Base-by-base conservation (phyloP, 2,113 vertebrate species). In the Tauraco erythrolophus region DNA sequence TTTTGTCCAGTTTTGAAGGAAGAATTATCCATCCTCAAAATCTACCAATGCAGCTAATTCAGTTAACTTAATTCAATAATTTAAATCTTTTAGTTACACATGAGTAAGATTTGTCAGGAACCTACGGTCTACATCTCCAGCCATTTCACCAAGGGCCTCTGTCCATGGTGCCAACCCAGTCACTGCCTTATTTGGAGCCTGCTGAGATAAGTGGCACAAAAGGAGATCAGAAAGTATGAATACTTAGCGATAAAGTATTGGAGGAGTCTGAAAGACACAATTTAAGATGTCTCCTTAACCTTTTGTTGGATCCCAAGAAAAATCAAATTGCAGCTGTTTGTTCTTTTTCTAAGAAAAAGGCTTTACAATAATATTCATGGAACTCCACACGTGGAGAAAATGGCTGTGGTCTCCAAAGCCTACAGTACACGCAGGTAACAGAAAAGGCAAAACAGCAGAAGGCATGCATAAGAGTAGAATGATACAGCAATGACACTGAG, bases 121-220 rank as follows among this genome's bases (percentile, higher is more conserved):
- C 1, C 8, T 14, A 25, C 3, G 1, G 39, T 19, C 37, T 72
- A n/a, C 39, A 51, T 7, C 27, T 45, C 13, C n/a, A 30, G 51
- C 15, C 16, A 37, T 71, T 53, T 69, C 48, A 56, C 1, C 39
- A 9, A 18, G 53, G 19, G 31, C 33, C 75, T 94, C 92, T 97
- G 86, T 97, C 94, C 92, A 78, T 94, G 94, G 84, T 97, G 82
- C 86, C 94, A 89, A n/a, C 19, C 14, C 46, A 61, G 37, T 8
- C 57, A 56, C 23, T 35, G 68, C 51, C 15, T 61, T 23, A 57
- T 8, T 25, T 19, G 19, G 17, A 35, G 54, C 24, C 30, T 46
- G 22, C 10, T 25, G 45, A 43, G 0, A 0, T 45, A 72, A 48
- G 13, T 31, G 16, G 31, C 19, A 53, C 4, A 68, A 58, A 0